phyloP scores from a whole-genome alignment of 64 coral and sea anemone genomes.

The Stichodactyla helianthus region DNA sequence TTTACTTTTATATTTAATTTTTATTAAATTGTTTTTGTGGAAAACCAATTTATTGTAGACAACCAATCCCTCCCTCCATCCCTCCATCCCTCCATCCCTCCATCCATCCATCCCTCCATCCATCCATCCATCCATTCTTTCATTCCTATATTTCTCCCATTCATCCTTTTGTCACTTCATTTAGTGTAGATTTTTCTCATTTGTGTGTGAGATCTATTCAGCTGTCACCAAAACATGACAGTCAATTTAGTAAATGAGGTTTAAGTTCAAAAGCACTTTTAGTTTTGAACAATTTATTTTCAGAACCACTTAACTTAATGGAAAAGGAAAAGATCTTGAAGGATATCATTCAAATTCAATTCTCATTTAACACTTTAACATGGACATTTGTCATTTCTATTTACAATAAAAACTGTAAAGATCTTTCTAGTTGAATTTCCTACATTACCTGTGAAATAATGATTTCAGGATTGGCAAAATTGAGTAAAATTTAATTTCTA shows the following conservation, averaged over 20 bases:
- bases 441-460: too few species aligned
- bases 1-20: too few species aligned
- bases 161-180: neutral
- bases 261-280: neutral
- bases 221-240: neutral
- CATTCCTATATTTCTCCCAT: neutral
- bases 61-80: too few species aligned
- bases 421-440: too few species aligned
- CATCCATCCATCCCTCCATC: neutral
- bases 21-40: too few species aligned
- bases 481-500: too few species aligned
- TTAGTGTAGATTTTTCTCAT: neutral
- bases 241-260: neutral
- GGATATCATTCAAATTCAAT: neutral
- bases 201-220: neutral
- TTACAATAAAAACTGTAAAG: neutral
- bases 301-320: neutral
- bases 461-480: too few species aligned
- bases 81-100: too few species aligned
- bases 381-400: neutral
- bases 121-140: neutral
- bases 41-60: too few species aligned
- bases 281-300: neutral
- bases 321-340: neutral
- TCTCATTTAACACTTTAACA: neutral